Percentiles rank a stretch among this genome's conserved stretches.
phyloP scores from a whole-genome alignment of 2,888 invertebrate species.

The Eupithecia dodoneata region DNA sequence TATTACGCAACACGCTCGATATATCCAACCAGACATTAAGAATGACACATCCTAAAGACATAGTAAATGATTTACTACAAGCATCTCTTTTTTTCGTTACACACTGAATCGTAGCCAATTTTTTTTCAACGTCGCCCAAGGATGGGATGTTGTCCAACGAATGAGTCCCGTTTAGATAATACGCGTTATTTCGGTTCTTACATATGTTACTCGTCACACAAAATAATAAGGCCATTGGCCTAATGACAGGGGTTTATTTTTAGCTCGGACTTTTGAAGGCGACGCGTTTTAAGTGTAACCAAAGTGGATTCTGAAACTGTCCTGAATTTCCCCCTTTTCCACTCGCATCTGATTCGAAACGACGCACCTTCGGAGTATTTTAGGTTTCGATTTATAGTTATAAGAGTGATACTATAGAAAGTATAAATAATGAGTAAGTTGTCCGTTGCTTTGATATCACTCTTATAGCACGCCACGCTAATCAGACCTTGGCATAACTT shows the following conservation, averaged over 20 bases:
- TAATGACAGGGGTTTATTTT: constrained; percentile 79
- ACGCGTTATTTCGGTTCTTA: constrained; percentile 78
- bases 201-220: constrained; percentile 81
- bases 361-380: constrained; percentile 23
- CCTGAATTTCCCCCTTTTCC: constrained; percentile 50
- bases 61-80: constrained; percentile 69
- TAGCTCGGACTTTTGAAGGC: constrained; percentile 70
- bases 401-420: neutral
- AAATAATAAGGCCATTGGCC: constrained; percentile 83
- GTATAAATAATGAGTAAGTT: neutral
- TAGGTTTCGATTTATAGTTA: constrained; percentile 30
- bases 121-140: constrained; percentile 61
- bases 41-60: constrained; percentile 63
- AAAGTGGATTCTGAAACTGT: constrained; percentile 51
- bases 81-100: constrained; percentile 56
- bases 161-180: constrained; percentile 78
- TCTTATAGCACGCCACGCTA: neutral
- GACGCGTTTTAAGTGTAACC: constrained; percentile 63
- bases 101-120: constrained; percentile 73
- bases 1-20: constrained; percentile 58
- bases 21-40: constrained; percentile 56
- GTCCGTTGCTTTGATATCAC: neutral
- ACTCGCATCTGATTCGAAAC: constrained; percentile 36
- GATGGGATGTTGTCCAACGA: constrained; percentile 64
- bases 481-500: constrained; percentile 22